Percentiles rank a stretch among this genome's conserved stretches.
These are phyloP conservation scores for Scaptomyza caliginosa DNA, from an alignment of 2,888 invertebrate genomes.

Conservation along the genomic window DNA sequence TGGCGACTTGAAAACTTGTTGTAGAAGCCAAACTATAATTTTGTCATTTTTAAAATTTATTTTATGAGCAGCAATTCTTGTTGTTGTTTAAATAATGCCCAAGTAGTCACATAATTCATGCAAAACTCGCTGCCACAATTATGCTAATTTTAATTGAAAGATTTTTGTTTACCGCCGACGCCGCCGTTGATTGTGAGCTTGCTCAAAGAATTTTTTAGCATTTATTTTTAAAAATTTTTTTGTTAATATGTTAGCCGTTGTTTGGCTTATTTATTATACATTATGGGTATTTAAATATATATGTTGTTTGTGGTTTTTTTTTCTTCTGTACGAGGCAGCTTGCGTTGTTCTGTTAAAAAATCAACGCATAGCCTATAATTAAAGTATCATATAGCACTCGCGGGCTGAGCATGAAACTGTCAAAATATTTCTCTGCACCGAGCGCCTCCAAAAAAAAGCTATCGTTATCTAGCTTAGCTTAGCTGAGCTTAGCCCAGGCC, in stretches of 20 bases:
- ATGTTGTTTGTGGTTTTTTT: slow-evolving; percentile 12
- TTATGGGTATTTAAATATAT: slow-evolving; percentile 25
- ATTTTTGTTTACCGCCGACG: slow-evolving; percentile 48
- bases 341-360: slow-evolving; percentile 69
- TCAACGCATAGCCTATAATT: slow-evolving; percentile 67
- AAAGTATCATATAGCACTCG: slow-evolving; percentile 79
- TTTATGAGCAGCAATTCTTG: slow-evolving; percentile 72
- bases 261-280: slow-evolving; percentile 69
- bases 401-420: slow-evolving; percentile 76
- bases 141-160: slow-evolving; percentile 79
- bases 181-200: slow-evolving; percentile 42
- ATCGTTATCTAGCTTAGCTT: slow-evolving; percentile 70
- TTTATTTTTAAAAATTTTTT: slow-evolving; percentile 24
- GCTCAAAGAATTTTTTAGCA: slow-evolving; percentile 60
- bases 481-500: slow-evolving; percentile 46
- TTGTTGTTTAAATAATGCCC: slow-evolving; percentile 70
- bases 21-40: slow-evolving; percentile 72
- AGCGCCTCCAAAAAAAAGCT: slow-evolving; percentile 23
- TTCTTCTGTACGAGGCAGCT: slow-evolving; percentile 33
- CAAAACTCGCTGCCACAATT: slow-evolving; percentile 73
- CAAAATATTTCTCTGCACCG: slow-evolving; percentile 70
- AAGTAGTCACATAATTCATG: slow-evolving; percentile 79
- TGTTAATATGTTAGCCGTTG: slow-evolving; percentile 41
- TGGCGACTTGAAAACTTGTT: slow-evolving; percentile 54
- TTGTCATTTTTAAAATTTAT: slow-evolving; percentile 78